Percentiles rank a stretch among this genome's conserved stretches.
Conservation (phyloP, 1,140 invertebrate genomes). For the Asobara japonica region DNA sequence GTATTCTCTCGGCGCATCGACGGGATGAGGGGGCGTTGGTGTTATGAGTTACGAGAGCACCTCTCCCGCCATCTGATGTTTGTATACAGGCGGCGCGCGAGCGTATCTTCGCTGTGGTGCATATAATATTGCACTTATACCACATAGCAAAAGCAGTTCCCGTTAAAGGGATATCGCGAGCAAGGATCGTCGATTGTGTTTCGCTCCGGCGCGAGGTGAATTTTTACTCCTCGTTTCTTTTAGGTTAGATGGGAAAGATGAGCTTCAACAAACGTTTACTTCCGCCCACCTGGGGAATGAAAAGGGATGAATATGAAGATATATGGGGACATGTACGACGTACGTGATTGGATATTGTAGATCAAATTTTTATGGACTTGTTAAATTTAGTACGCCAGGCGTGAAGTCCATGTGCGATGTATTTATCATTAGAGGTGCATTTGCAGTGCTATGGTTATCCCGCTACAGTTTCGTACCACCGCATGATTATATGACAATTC, state of each 20-base stretch:
- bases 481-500: too few species aligned
- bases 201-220: background rate
- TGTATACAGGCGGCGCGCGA: background rate
- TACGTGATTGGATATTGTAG: background rate
- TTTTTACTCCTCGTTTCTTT: constrained; percentile 2
- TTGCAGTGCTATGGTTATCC: too few species aligned
- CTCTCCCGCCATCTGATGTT: background rate
- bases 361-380: background rate
- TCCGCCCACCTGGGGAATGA: background rate
- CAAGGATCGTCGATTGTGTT: constrained; percentile 25
- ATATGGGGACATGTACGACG: background rate
- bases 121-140: background rate
- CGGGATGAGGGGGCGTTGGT: background rate
- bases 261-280: background rate
- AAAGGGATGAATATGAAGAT: background rate
- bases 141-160: background rate
- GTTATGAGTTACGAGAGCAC: constrained; percentile 19
- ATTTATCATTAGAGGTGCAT: too few species aligned
- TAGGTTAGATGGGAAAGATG: background rate
- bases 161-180: constrained; percentile 21
- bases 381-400: background rate
- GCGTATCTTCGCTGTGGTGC: background rate
- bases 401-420: too few species aligned
- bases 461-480: too few species aligned
- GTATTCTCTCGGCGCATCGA: background rate